A percentile compares a stretch with the other conserved stretches of the same genome.
Evolutionary conservation across 2,113 vertebrate species (phyloP).

Genomic region (Verasper variegatus): DNA sequence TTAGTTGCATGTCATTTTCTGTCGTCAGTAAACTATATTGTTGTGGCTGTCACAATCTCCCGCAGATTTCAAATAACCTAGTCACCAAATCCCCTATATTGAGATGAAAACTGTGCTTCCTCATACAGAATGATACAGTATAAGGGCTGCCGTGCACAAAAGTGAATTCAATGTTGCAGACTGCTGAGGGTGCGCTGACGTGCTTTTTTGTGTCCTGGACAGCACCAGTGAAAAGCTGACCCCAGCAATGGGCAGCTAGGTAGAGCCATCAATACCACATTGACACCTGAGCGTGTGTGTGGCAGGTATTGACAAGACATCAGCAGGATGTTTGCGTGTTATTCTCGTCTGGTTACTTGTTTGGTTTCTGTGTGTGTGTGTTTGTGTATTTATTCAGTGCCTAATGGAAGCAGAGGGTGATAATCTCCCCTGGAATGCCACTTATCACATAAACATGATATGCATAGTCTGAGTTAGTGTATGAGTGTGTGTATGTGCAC

Average conservation of each 20-base stretch:
- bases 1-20: too few relatives aligned
- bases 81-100: too few relatives aligned
- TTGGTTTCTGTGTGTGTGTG: neutral
- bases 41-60: too few relatives aligned
- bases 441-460: conserved; percentile 9
- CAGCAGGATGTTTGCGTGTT: conserved; percentile 12
- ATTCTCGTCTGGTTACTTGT: neutral
- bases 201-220: neutral
- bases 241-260: conserved; percentile 7
- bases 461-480: neutral
- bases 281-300: neutral
- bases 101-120: too few relatives aligned
- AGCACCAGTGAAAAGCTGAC: conserved; percentile 14
- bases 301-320: conserved; percentile 7
- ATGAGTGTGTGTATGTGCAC: neutral
- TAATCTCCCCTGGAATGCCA: conserved; percentile 30
- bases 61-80: too few relatives aligned
- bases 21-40: too few relatives aligned
- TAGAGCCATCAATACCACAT: conserved; percentile 28
- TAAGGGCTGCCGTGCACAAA: neutral
- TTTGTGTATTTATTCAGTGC: neutral
- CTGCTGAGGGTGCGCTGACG: neutral
- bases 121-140: neutral
- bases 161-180: neutral
- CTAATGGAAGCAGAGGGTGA: conserved; percentile 19